phyloP scores from a whole-genome alignment of 2,113 vertebrate genomes.

The Apodemus speciosus region DNA sequence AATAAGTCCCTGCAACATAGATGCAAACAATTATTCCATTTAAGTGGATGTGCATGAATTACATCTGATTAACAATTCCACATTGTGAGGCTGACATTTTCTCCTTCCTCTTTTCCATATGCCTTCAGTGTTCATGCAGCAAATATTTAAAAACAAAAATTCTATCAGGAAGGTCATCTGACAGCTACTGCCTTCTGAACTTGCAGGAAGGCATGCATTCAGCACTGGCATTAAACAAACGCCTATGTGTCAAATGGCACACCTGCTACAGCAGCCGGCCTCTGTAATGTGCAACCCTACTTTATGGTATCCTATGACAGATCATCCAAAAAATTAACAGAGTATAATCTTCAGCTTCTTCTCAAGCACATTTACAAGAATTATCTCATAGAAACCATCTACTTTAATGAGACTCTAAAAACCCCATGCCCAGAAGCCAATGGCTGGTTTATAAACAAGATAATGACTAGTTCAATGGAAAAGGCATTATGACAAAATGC shows the following conservation, averaged over 20 bases:
- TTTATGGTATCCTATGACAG: constrained; percentile 42
- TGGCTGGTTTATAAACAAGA: constrained; percentile 70
- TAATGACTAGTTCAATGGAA: constrained; percentile 77
- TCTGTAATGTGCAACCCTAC: constrained; percentile 62
- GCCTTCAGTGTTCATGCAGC: neutral
- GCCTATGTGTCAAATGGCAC: neutral
- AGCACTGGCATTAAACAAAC: constrained; percentile 51
- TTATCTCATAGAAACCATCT: constrained; percentile 71
- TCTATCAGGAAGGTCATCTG: constrained; percentile 52
- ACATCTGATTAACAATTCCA: neutral
- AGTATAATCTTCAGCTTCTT: constrained; percentile 53
- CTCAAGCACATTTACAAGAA: constrained; percentile 61
- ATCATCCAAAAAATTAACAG: constrained; percentile 56
- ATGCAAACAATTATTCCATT: neutral
- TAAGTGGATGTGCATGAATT: constrained; percentile 28
- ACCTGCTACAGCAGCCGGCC: constrained; percentile 33
- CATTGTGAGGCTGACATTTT: constrained; percentile 43
- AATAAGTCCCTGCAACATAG: constrained; percentile 40
- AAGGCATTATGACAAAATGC: constrained; percentile 66
- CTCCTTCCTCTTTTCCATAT: constrained; percentile 4
- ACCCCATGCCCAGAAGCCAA: constrained; percentile 75
- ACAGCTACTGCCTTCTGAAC: constrained; percentile 59
- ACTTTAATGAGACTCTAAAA: constrained; percentile 74
- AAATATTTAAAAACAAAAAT: constrained; percentile 70
- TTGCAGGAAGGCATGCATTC: neutral